Percentiles rank a stretch among this genome's conserved stretches.
Evolutionary conservation across 2,113 vertebrate genomes (phyloP).

Genomic region (Fregetta grallaria): DNA sequence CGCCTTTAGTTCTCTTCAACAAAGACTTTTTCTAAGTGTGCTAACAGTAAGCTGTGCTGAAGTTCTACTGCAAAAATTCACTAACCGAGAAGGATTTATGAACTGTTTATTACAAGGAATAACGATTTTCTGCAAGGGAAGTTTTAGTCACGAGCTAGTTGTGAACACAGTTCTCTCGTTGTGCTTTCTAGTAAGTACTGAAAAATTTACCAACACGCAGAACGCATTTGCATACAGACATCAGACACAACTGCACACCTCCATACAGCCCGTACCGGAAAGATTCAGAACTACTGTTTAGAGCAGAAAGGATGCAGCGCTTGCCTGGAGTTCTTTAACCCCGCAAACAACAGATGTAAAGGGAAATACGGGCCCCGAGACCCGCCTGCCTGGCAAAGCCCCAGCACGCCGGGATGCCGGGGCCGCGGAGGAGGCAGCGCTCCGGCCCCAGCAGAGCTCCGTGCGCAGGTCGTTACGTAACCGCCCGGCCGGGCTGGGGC

Average conservation of each 20-base stretch:
- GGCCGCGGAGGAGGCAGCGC: neutral
- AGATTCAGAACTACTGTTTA: neutral
- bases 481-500: neutral
- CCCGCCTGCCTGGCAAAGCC: neutral
- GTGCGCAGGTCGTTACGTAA: neutral
- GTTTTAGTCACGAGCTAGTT: neutral
- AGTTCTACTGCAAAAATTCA: neutral
- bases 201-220: neutral
- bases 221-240: neutral
- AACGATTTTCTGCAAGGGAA: neutral
- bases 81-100: neutral
- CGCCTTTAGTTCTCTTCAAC: neutral
- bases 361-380: rapidly evolving
- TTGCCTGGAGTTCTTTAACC: neutral
- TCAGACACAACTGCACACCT: neutral
- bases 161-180: neutral
- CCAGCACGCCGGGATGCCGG: neutral
- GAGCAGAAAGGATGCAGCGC: neutral
- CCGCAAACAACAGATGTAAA: neutral
- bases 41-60: neutral
- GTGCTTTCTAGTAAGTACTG: neutral
- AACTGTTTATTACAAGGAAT: neutral
- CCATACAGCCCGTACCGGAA: neutral
- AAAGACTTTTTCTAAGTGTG: neutral
- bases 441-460: neutral